Percentiles rank a stretch among this genome's conserved stretches.
phyloP scores from a whole-genome alignment of 2,888 invertebrate genomes.

The Heliconius aoede region DNA sequence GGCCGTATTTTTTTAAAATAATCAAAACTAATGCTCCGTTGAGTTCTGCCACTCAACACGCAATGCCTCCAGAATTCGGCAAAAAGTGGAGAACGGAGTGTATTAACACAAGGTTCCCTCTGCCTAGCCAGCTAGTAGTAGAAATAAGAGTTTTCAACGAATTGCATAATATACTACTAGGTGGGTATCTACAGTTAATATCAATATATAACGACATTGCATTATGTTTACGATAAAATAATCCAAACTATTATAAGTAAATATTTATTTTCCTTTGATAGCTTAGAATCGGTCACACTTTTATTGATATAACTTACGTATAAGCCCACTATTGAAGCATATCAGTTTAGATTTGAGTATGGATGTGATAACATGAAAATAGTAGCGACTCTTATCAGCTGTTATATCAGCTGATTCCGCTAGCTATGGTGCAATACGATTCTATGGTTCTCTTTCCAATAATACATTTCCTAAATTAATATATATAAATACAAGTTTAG shows the following conservation, averaged over 20 bases:
- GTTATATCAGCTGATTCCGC: slow-evolving; percentile 50
- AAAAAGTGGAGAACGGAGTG: too few species aligned
- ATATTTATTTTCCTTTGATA: neutral
- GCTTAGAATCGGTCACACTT: slow-evolving; percentile 27
- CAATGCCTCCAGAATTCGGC: too few species aligned
- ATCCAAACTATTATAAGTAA: neutral
- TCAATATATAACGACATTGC: neutral
- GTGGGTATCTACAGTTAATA: too few species aligned
- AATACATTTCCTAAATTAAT: too few species aligned
- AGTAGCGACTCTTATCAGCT: slow-evolving; percentile 44
- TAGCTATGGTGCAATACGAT: slow-evolving; percentile 45
- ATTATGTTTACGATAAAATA: neutral
- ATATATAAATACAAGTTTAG: neutral
- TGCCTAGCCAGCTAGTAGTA: too few species aligned
- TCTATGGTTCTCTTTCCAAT: too few species aligned
- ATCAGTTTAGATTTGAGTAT: slow-evolving; percentile 45
- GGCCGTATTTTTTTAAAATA: too few species aligned
- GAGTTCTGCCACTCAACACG: too few species aligned
- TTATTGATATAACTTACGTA: slow-evolving; percentile 31
- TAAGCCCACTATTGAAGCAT: slow-evolving; percentile 39
- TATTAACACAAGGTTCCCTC: too few species aligned
- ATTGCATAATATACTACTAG: too few species aligned
- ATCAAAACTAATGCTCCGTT: too few species aligned
- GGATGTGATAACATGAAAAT: slow-evolving; percentile 47
- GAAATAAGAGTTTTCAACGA: too few species aligned